phyloP scores from a whole-genome alignment of 2,888 invertebrate genomes.

The Bombylius major region DNA sequence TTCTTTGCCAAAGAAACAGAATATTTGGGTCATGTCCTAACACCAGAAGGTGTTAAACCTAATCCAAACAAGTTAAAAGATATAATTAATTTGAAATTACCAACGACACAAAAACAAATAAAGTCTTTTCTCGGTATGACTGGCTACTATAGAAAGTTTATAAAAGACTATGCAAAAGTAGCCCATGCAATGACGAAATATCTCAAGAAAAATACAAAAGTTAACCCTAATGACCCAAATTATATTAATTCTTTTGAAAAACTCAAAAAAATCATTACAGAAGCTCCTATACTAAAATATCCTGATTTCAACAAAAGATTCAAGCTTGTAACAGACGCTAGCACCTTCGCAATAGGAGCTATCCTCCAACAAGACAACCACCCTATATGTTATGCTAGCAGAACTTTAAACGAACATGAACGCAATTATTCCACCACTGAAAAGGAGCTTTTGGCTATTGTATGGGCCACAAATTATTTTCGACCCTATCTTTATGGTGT shows the following conservation, averaged over 20 bases:
- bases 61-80: background rate
- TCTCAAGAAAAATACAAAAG: background rate
- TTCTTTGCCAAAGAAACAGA: constrained; percentile 10
- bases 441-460: too few relatives aligned
- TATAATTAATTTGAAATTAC: background rate
- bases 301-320: background rate
- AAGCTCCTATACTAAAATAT: background rate
- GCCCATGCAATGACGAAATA: background rate
- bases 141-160: constrained; percentile 5
- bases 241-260: background rate
- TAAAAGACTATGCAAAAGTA: constrained; percentile 5
- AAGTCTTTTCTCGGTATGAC: constrained; percentile 7
- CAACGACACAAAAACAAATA: background rate
- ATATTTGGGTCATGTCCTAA: constrained; percentile 11
- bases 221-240: background rate
- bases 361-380: background rate
- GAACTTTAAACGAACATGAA: background rate
- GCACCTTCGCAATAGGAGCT: background rate
- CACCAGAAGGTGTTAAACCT: constrained; percentile 4
- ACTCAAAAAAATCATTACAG: background rate
- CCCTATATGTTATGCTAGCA: background rate
- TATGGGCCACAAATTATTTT: too few relatives aligned
- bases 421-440: background rate
- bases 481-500: constrained; percentile 25
- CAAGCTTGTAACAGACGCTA: constrained; percentile 1